Evolutionary conservation across 1,140 invertebrate genomes (phyloP).

Genomic region (Ephestia elutella): DNA sequence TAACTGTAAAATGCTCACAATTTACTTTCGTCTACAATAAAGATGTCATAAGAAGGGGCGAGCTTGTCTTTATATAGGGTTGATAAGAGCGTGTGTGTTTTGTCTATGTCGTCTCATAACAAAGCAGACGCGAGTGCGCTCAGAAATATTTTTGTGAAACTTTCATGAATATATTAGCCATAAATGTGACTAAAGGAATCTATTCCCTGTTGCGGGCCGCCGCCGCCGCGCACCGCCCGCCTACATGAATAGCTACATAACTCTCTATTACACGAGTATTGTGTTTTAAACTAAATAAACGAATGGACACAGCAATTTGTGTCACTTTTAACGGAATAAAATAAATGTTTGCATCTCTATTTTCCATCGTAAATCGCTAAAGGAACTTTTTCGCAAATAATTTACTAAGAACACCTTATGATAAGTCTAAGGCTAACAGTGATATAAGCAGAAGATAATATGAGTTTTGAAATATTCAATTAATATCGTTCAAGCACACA

Average conservation of each 20-base stretch:
- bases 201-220: conserved; percentile 48
- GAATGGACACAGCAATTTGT: conserved; percentile 11
- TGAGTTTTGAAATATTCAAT: too few relatives aligned
- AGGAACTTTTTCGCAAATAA: too few relatives aligned
- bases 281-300: conserved; percentile 24
- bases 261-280: conserved; percentile 42
- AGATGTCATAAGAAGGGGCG: conserved; percentile 17
- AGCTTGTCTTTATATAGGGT: conserved; percentile 23
- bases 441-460: too few relatives aligned
- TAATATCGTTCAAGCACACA: too few relatives aligned
- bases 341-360: neutral
- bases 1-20: neutral
- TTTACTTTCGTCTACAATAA: neutral
- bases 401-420: too few relatives aligned
- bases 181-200: conserved; percentile 71
- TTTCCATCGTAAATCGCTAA: too few relatives aligned
- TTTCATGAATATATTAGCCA: conserved; percentile 74
- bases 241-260: conserved; percentile 40
- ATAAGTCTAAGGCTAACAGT: too few relatives aligned
- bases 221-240: conserved; percentile 17
- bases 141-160: conserved; percentile 68
- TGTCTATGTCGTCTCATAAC: conserved; percentile 47
- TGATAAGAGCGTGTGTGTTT: conserved; percentile 28
- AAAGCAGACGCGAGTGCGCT: conserved; percentile 48
- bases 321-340: neutral